Base-by-base conservation (phyloP, 2,113 vertebrate genomes). In the Austrofundulus limnaeus region DNA sequence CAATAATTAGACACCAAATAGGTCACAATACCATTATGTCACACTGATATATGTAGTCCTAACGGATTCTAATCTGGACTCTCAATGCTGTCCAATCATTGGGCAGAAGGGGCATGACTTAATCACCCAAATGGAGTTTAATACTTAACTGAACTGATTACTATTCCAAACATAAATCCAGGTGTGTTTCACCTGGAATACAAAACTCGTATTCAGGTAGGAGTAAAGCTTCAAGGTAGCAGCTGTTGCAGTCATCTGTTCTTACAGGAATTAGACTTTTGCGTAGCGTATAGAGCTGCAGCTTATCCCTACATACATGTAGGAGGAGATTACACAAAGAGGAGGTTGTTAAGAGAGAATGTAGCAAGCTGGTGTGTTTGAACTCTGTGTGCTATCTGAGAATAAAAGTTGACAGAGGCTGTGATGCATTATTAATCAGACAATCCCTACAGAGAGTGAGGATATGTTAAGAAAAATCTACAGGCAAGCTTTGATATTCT, bases 1-100 rank as follows among this genome's bases (percentile, higher is more conserved):
- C 3, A 78, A 71, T 81, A 78, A 84, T 83, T 75, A 77, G 47
- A 77, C 52, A n/a, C 59, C 12, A 88, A 86, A 50, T 81, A 66
- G 86, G 86, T 6, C 76, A 63, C 74, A 0, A 43, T 38, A 5
- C 25, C 39, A 38, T 79, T 20, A 38, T 46, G 57, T 72, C 78
- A 71, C 48, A 10, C n/a, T 8, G 58, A 2, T 55, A 64, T 50
- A 48, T 49, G 49, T 56, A 66, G 53, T n/a, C 21, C 3, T 2
- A 37, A 28, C 1, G 16, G 23, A 45, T n/a, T 60, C 34, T 24
- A 24, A 23, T 52, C 46, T 68, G 41, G 50, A 47, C 55, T 42
- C 20, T 11, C 38, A 24, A 20, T 34, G 46, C 20, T 5, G 50
- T 16, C 60, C 52, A 59, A 60, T 66, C 64, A 61, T 28, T 47